These are phyloP conservation scores for Platyrinchus mystaceus DNA, from an alignment of 2,797 vertebrate genomes.

Conservation along the genomic window DNA sequence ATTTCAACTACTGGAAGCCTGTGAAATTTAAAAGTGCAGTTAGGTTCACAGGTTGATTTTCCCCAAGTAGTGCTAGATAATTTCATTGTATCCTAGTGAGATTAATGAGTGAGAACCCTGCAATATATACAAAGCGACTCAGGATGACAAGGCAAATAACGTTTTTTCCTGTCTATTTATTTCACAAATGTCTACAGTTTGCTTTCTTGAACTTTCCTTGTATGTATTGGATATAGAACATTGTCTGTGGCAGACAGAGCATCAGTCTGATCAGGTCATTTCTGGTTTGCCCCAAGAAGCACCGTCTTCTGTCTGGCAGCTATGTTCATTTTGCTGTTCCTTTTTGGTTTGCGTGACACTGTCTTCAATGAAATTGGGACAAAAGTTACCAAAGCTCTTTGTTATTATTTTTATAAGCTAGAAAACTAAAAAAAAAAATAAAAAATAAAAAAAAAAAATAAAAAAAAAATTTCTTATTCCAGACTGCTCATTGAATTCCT, in stretches of 20 bases:
- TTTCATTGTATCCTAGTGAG: neutral
- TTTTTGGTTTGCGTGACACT: neutral
- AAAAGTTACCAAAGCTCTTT: neutral
- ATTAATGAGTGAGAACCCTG: neutral
- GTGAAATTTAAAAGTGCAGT: neutral
- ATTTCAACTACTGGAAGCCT: neutral
- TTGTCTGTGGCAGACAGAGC: neutral
- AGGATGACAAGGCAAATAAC: neutral
- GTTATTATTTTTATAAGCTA: neutral
- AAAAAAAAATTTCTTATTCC: neutral
- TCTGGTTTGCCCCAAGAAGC: neutral
- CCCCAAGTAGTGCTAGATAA: neutral
- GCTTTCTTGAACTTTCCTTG: neutral
- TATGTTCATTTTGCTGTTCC: neutral
- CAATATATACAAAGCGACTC: neutral
- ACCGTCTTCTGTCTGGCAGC: neutral
- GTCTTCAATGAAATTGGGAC: neutral
- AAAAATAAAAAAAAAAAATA: neutral
- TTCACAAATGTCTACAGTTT: neutral
- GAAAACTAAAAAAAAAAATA: neutral
- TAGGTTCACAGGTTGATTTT: neutral
- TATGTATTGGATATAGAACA: neutral
- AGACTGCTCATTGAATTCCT: neutral
- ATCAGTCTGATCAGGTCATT: fast-evolving
- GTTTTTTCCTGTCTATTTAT: neutral